Percentiles rank a stretch among this genome's conserved stretches.
These are phyloP conservation scores for Drosophila azteca DNA, from an alignment of 1,140 invertebrate genomes.

Conservation along the genomic window DNA sequence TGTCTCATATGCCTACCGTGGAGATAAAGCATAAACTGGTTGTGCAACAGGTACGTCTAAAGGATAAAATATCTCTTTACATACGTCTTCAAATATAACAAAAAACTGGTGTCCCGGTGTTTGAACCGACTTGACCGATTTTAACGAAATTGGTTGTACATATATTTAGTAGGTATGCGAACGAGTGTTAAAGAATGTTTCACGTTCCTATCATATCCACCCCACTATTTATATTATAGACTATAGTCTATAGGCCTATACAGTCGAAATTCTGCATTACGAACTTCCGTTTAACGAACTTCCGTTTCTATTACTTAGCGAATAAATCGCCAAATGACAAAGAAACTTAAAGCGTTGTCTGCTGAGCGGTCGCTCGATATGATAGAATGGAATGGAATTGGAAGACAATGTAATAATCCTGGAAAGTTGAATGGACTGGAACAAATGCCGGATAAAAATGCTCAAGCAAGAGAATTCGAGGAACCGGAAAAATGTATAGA, in stretches of 20 bases:
- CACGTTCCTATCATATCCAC: too few relatives aligned
- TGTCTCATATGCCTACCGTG: slow-evolving; percentile 63
- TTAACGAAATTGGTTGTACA: too few relatives aligned
- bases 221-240: too few relatives aligned
- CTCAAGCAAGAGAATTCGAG: not conserved
- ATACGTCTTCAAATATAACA: too few relatives aligned
- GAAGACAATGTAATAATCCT: slow-evolving; percentile 42
- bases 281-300: too few relatives aligned
- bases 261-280: too few relatives aligned
- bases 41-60: slow-evolving; percentile 39
- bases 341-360: slow-evolving; percentile 43
- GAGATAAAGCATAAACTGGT: slow-evolving; percentile 69
- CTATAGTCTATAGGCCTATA: too few relatives aligned
- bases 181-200: too few relatives aligned
- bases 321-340: slow-evolving; percentile 51
- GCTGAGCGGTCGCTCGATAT: slow-evolving; percentile 54
- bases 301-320: slow-evolving; percentile 14
- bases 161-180: too few relatives aligned
- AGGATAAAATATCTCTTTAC: too few relatives aligned
- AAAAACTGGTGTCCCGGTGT: too few relatives aligned
- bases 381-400: slow-evolving; percentile 48
- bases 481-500: slow-evolving; percentile 25
- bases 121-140: too few relatives aligned
- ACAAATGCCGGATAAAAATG: slow-evolving; percentile 1
- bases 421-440: slow-evolving; percentile 30